These are phyloP conservation scores for Operophtera brumata DNA, from an alignment of 2,888 invertebrate species.

Conservation along the genomic window DNA sequence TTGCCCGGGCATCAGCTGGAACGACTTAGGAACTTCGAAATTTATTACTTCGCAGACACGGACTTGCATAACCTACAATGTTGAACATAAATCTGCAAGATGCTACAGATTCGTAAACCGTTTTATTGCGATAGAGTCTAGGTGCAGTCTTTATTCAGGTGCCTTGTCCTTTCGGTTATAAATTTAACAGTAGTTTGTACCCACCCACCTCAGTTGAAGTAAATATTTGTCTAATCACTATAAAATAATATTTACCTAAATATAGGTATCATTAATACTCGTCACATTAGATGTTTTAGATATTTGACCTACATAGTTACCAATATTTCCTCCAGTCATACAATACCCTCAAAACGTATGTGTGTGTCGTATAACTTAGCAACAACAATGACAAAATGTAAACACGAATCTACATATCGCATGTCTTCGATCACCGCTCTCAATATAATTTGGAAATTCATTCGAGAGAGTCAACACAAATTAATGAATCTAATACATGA, in stretches of 20 bases:
- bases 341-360: neutral
- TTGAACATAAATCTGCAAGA: constrained; percentile 16
- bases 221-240: no score
- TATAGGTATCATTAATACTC: neutral
- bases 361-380: constrained; percentile 10
- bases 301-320: constrained; percentile 11
- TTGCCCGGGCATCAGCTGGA: constrained; percentile 24
- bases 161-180: neutral
- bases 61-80: constrained; percentile 20
- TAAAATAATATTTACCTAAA: no score
- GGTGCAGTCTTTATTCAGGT: neutral
- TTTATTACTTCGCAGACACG: constrained; percentile 22
- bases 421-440: constrained; percentile 11
- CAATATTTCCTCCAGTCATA: constrained; percentile 3
- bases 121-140: constrained; percentile 1
- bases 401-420: constrained; percentile 14
- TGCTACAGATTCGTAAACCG: constrained; percentile 2
- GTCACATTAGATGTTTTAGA: neutral
- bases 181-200: no score
- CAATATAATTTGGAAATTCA: constrained; percentile 20
- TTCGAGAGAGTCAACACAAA: constrained; percentile 17
- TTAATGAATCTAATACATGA: neutral
- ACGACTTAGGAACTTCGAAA: constrained; percentile 28
- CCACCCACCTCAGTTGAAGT: no score
- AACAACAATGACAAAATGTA: constrained; percentile 16